Conservation (phyloP, 2,113 vertebrate species). For the Calypte anna region DNA sequence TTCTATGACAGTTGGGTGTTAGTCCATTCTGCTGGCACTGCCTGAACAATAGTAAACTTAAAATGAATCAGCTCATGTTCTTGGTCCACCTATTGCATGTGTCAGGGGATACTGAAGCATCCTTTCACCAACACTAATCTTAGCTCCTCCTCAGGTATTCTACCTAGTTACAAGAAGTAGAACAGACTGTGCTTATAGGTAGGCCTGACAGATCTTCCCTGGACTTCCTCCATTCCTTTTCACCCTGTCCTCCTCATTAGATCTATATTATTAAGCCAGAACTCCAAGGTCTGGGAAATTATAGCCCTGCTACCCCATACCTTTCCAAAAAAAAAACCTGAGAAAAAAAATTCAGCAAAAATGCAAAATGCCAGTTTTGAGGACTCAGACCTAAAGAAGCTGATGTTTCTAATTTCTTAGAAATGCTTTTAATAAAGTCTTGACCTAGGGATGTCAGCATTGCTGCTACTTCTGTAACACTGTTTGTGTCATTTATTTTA, state of each 20-base stretch:
- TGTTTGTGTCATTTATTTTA: constrained; percentile 10
- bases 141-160: not conserved
- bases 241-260: not conserved
- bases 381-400: not conserved
- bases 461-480: constrained; percentile 35
- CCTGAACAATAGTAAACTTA: not conserved
- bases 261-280: not conserved
- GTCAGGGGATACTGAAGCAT: not conserved
- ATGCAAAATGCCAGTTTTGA: not conserved
- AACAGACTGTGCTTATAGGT: not conserved
- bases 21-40: not conserved
- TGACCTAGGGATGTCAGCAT: constrained; percentile 21
- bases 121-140: not conserved
- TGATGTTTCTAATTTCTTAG: not conserved
- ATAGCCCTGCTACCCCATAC: not conserved
- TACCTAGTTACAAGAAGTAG: not conserved
- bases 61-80: not conserved
- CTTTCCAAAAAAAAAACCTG: not conserved
- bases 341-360: not conserved
- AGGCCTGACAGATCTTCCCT: not conserved
- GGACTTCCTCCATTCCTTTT: not conserved
- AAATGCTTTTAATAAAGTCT: constrained; percentile 46
- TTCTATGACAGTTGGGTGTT: not conserved
- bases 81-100: not conserved
- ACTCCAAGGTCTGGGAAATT: not conserved